Conservation (phyloP, 2,888 invertebrate species). For the Dascillus cervinus region DNA sequence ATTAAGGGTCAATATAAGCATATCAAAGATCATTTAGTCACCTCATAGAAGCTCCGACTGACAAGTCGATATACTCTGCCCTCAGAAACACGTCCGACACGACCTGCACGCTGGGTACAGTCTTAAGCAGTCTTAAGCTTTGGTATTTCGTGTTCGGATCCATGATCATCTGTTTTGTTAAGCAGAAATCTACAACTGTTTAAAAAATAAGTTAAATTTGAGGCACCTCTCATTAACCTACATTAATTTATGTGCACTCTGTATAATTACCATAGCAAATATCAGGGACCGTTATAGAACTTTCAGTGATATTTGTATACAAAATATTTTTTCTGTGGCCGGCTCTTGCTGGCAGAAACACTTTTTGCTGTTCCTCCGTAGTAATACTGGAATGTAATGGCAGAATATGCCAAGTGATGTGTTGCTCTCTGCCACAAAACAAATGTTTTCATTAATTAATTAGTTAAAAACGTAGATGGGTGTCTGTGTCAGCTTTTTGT, state of each 20-base stretch:
- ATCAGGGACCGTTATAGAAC: constrained; percentile 85
- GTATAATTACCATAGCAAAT: constrained; percentile 63
- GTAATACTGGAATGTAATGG: constrained; percentile 59
- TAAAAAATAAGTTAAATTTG: too few species aligned
- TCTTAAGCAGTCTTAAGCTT: constrained; percentile 68
- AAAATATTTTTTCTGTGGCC: constrained; percentile 76
- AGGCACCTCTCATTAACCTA: neutral
- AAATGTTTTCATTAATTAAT: too few species aligned
- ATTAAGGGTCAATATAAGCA: too few species aligned
- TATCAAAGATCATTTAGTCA: constrained; percentile 30
- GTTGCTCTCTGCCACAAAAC: too few species aligned
- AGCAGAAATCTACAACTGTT: constrained; percentile 88
- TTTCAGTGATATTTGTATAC: constrained; percentile 88
- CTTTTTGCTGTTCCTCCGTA: constrained; percentile 54
- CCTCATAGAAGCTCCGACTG: constrained; percentile 55
- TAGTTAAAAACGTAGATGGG: too few species aligned
- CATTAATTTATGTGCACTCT: too few species aligned
- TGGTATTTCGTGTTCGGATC: constrained; percentile 73
- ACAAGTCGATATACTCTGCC: constrained; percentile 83
- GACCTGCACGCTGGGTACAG: constrained; percentile 82
- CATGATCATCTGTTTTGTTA: constrained; percentile 73
- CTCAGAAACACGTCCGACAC: constrained; percentile 80
- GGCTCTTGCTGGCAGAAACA: constrained; percentile 53
- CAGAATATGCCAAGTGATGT: constrained; percentile 34
- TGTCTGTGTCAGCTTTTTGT: constrained; percentile 37